Evolutionary conservation across 2,113 vertebrate genomes (phyloP).

Genomic region (Ginglymostoma cirratum): DNA sequence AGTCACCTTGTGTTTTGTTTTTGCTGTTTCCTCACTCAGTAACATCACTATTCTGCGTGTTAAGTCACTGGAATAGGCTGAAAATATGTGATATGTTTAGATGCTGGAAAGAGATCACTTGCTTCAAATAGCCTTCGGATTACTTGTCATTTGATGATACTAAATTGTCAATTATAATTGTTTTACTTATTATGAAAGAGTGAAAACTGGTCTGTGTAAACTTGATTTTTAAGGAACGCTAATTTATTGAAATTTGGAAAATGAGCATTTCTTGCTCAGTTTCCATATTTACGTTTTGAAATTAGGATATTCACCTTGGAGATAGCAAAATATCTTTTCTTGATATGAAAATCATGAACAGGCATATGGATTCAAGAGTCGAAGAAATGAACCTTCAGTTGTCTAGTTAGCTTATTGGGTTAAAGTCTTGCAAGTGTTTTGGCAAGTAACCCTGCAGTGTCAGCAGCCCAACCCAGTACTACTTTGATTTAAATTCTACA

Average conservation of each 20-base stretch:
- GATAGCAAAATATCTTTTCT: not conserved
- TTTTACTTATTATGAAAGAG: not conserved
- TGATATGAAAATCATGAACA: not conserved
- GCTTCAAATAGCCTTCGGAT: not conserved
- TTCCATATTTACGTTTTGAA: not conserved
- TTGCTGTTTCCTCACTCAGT: not conserved
- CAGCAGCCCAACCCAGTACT: not conserved
- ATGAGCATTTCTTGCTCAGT: too few species aligned
- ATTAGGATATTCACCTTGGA: not conserved
- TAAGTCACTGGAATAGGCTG: not conserved
- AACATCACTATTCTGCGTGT: not conserved
- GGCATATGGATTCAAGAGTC: not conserved
- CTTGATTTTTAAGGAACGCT: not conserved
- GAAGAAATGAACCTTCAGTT: not conserved
- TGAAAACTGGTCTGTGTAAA: not conserved
- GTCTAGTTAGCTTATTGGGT: not conserved
- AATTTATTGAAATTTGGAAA: not conserved
- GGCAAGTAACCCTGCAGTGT: not conserved
- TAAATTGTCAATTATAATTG: not conserved
- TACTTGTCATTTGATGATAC: not conserved
- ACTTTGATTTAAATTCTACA: not conserved
- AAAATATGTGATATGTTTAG: not conserved
- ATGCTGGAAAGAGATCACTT: not conserved
- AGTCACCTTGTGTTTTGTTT: not conserved
- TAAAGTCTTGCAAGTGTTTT: not conserved